These are phyloP conservation scores for Helicolenus hilgendorfi DNA, from an alignment of 2,797 vertebrate species.

Conservation along the genomic window DNA sequence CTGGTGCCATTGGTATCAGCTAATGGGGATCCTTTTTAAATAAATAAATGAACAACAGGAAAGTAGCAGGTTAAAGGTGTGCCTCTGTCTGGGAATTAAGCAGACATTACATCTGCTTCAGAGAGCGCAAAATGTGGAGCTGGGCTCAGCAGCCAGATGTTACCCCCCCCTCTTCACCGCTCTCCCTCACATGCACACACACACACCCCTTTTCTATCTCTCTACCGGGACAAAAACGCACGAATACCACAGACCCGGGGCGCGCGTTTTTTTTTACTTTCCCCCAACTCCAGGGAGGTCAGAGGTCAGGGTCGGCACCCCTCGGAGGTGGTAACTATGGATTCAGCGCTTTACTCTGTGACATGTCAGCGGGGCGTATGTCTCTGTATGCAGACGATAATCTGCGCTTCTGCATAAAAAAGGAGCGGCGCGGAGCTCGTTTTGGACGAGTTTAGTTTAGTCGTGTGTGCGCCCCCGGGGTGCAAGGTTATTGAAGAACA, in stretches of 20 bases:
- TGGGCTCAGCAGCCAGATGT: constrained; percentile 84
- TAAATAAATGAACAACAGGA: constrained; percentile 22
- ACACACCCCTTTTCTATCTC: constrained; percentile 43
- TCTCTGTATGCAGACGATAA: constrained; percentile 16
- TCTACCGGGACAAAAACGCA: constrained; percentile 43
- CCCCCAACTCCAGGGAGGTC: constrained; percentile 45
- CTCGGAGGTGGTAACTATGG: constrained; percentile 57
- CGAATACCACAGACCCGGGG: constrained; percentile 26
- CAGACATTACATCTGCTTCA: constrained; percentile 84
- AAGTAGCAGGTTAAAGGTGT: constrained; percentile 79
- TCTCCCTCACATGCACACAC: constrained; percentile 1
- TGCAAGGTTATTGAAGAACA: background rate
- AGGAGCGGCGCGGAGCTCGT: background rate
- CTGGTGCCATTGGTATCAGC: too few species aligned
- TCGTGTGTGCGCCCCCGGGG: background rate
- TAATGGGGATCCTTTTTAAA: too few species aligned
- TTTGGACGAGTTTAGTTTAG: constrained; percentile 16
- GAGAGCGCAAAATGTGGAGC: constrained; percentile 76
- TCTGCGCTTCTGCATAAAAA: background rate
- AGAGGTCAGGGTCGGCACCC: constrained; percentile 73
- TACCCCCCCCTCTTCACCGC: constrained; percentile 1
- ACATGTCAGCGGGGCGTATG: constrained; percentile 57
- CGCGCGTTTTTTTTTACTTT: constrained; percentile 56
- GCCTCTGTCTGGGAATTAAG: constrained; percentile 79
- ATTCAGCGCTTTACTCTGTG: constrained; percentile 37